Evolutionary conservation across 1,140 invertebrate genomes (phyloP).

Genomic region (Drosophila pandora): DNA sequence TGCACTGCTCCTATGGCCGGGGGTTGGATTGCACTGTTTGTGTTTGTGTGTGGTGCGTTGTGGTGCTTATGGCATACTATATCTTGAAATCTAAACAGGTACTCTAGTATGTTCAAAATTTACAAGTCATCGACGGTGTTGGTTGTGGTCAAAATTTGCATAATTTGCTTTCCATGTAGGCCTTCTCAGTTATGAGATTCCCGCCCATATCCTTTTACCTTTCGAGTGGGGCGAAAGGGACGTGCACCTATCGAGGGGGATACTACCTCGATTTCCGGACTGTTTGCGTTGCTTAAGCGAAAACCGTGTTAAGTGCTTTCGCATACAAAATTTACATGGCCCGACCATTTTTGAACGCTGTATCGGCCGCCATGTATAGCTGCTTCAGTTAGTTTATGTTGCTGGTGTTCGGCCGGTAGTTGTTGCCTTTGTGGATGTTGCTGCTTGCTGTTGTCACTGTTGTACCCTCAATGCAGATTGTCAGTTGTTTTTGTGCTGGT

Average conservation of each 20-base stretch:
- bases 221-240: too few relatives aligned
- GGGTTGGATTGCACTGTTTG: conserved; percentile 4
- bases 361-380: conserved; percentile 60
- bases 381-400: conserved; percentile 42
- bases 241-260: neutral
- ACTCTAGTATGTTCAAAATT: conserved; percentile 46
- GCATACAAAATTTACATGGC: conserved; percentile 81
- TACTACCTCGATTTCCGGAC: conserved; percentile 17
- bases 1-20: conserved; percentile 24
- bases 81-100: conserved; percentile 69
- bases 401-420: conserved; percentile 8
- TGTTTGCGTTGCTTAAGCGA: conserved; percentile 78
- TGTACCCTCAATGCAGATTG: conserved; percentile 53
- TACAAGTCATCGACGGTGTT: conserved; percentile 72
- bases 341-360: conserved; percentile 73
- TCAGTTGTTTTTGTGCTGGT: conserved; percentile 42
- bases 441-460: conserved; percentile 16
- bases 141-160: conserved; percentile 70
- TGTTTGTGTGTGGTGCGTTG: conserved; percentile 15
- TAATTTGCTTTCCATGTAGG: conserved; percentile 74
- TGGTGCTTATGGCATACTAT: conserved; percentile 41
- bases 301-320: conserved; percentile 81
- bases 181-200: conserved; percentile 62
- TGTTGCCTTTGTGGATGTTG: conserved; percentile 21
- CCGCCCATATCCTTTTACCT: conserved; percentile 13